Conservation (phyloP, 2,888 invertebrate species). For the Athripsodes cinereus region DNA sequence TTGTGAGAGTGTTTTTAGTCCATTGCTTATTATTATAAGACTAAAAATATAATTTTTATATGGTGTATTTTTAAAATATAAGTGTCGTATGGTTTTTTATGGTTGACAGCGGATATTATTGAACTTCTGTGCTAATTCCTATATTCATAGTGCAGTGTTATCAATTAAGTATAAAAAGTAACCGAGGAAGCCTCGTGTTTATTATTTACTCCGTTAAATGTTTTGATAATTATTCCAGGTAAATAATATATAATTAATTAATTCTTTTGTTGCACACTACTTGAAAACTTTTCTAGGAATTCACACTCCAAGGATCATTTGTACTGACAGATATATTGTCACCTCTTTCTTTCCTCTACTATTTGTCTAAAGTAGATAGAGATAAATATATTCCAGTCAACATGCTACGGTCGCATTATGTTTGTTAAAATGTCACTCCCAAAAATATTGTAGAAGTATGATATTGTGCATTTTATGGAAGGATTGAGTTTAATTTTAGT, state of each 20-base stretch:
- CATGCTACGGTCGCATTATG: conserved; percentile 7
- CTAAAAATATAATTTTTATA: background rate
- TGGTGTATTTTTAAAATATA: conserved; percentile 6
- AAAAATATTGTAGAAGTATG: conserved; percentile 2
- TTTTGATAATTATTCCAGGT: background rate
- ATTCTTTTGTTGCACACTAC: conserved; percentile 6
- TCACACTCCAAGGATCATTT: background rate
- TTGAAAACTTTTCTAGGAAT: conserved; percentile 21
- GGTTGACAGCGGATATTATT: conserved; percentile 13
- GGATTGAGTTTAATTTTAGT: background rate
- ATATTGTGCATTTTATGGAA: background rate
- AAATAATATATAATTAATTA: background rate
- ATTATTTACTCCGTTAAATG: background rate
- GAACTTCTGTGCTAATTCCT: background rate
- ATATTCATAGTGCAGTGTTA: background rate
- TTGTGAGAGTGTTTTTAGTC: background rate
- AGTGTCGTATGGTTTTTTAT: conserved; percentile 10
- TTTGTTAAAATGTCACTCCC: conserved; percentile 23
- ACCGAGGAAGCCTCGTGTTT: background rate
- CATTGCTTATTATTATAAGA: background rate
- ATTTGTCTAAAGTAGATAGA: background rate
- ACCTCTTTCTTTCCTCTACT: background rate
- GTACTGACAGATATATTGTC: background rate
- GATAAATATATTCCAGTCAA: background rate
- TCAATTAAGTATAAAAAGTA: background rate